These are phyloP conservation scores for Scylla paramamosain DNA, from an alignment of 1,140 invertebrate genomes.

Conservation along the genomic window DNA sequence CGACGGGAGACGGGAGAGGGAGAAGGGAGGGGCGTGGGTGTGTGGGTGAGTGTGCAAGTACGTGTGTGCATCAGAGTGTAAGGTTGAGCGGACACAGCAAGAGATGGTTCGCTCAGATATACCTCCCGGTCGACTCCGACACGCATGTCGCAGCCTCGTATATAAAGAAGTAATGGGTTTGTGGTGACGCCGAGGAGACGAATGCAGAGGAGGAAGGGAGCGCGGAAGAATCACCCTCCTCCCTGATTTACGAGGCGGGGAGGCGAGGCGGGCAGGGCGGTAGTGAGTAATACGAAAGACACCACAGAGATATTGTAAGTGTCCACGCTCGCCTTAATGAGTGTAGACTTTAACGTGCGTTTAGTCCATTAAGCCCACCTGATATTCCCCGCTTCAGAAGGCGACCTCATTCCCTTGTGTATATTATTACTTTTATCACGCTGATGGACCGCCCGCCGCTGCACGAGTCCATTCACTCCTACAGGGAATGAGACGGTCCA, in stretches of 20 bases:
- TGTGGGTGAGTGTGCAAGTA: slow-evolving; percentile 22
- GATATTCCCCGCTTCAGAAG: background rate
- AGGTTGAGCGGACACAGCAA: background rate
- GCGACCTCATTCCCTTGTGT: background rate
- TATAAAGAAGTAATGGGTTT: slow-evolving; percentile 4
- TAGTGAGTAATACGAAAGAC: too few species aligned
- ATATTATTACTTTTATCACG: slow-evolving; percentile 15
- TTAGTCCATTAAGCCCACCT: background rate
- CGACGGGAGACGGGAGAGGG: background rate
- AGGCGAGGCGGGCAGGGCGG: too few species aligned
- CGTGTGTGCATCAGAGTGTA: background rate
- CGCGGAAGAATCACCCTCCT: background rate
- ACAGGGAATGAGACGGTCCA: background rate
- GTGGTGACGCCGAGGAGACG: background rate
- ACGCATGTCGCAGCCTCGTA: background rate
- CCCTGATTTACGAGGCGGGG: background rate
- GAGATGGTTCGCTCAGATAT: background rate
- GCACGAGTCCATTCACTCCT: background rate
- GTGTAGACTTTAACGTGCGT: background rate
- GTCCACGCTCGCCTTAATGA: background rate
- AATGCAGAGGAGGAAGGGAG: background rate
- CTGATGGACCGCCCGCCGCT: background rate
- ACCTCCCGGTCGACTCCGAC: background rate
- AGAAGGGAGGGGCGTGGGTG: background rate
- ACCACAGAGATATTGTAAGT: too few species aligned